phyloP scores from a whole-genome alignment of 2,113 vertebrate genomes.

The Syngnathus scovelli region DNA sequence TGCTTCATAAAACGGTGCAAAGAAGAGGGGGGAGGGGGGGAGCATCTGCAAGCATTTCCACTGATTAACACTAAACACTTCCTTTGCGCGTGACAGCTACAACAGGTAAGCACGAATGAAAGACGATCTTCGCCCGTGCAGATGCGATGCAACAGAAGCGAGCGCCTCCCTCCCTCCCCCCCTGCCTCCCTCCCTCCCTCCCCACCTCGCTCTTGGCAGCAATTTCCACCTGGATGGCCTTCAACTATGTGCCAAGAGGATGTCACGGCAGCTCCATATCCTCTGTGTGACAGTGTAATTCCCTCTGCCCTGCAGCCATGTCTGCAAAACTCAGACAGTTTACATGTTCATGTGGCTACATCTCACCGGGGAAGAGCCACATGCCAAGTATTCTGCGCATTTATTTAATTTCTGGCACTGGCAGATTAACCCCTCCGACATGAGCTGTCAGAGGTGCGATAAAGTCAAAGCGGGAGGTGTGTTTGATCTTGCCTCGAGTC shows the following conservation, averaged over 20 bases:
- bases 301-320: conserved; percentile 86
- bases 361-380: conserved; percentile 52
- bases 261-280: conserved; percentile 86
- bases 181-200: conserved; percentile 28
- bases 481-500: conserved; percentile 29
- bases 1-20: not conserved
- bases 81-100: conserved; percentile 32
- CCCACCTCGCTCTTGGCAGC: conserved; percentile 59
- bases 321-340: conserved; percentile 93
- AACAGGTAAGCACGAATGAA: conserved; percentile 52
- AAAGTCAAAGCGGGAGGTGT: conserved; percentile 17
- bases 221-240: conserved; percentile 81
- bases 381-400: conserved; percentile 66
- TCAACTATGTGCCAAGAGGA: conserved; percentile 90
- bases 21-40: conserved; percentile 3
- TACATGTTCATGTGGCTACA: conserved; percentile 82
- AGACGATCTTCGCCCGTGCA: conserved; percentile 42
- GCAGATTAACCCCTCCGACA: conserved; percentile 44
- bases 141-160: conserved; percentile 45
- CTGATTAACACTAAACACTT: conserved; percentile 28
- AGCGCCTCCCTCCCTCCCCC: conserved; percentile 9
- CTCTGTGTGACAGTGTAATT: conserved; percentile 91
- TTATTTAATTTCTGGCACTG: conserved; percentile 58
- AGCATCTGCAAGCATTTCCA: conserved; percentile 28
- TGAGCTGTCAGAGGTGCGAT: conserved; percentile 34